Percentiles rank a stretch among this genome's conserved stretches.
Conservation (phyloP, 92 coral and sea anemone genomes). For the Isaurus tuberculatus region DNA sequence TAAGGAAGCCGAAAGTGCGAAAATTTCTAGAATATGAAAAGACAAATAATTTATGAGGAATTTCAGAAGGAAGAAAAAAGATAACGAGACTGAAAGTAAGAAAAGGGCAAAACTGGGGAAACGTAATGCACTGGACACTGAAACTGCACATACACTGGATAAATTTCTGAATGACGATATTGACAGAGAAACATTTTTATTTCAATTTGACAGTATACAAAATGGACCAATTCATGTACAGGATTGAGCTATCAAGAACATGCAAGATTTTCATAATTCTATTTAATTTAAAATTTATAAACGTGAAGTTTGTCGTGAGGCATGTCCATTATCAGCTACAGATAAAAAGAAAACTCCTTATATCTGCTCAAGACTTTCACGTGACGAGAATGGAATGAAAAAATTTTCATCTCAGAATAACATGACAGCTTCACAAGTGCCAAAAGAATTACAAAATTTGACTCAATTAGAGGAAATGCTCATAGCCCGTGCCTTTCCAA, state of each 20-base stretch:
- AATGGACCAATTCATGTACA: constrained; percentile 59
- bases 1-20: too few species aligned
- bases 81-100: too few species aligned
- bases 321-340: constrained; percentile 63
- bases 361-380: constrained; percentile 67
- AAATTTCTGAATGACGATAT: background rate
- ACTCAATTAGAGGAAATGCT: constrained; percentile 85
- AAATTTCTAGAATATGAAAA: too few species aligned
- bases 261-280: constrained; percentile 51
- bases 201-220: constrained; percentile 53
- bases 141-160: background rate
- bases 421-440: constrained; percentile 74
- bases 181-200: constrained; percentile 44
- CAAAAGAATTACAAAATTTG: constrained; percentile 73
- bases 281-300: constrained; percentile 45
- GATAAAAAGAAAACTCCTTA: constrained; percentile 48
- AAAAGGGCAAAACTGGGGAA: too few species aligned
- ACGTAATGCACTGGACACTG: background rate
- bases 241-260: constrained; percentile 60
- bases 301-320: constrained; percentile 49
- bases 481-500: constrained; percentile 78
- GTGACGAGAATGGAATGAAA: constrained; percentile 61
- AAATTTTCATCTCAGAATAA: constrained; percentile 74
- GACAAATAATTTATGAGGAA: too few species aligned
- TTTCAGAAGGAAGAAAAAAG: too few species aligned